Evolutionary conservation across 2,888 invertebrate species (phyloP).

Genomic region (Drosophila paracracens): DNA sequence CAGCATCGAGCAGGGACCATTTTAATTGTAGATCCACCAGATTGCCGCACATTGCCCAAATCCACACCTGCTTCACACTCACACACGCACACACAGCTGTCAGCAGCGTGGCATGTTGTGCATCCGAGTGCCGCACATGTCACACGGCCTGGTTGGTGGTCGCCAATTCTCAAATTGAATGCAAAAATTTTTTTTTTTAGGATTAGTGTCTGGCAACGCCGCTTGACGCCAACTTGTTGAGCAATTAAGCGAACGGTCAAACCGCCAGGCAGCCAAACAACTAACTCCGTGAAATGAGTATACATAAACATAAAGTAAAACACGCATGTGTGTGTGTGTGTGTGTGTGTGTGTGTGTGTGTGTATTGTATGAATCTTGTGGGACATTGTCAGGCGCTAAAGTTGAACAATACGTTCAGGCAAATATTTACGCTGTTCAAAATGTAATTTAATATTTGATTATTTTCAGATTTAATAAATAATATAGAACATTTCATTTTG

Average conservation of each 20-base stretch:
- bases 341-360: neutral
- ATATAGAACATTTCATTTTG: neutral
- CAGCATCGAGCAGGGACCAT: constrained; percentile 14
- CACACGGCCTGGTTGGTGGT: constrained; percentile 50
- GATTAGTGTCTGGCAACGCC: constrained; percentile 23
- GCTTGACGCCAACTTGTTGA: constrained; percentile 74
- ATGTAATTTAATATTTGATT: constrained; percentile 11
- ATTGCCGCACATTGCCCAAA: constrained; percentile 19
- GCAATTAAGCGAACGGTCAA: constrained; percentile 68
- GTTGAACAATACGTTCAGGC: constrained; percentile 9
- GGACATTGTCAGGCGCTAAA: constrained; percentile 14
- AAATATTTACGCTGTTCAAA: constrained; percentile 22
- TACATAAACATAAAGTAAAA: constrained; percentile 15
- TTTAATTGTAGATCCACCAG: constrained; percentile 44
- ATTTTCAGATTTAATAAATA: constrained; percentile 13
- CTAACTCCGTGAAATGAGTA: constrained; percentile 53
- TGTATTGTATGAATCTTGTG: constrained; percentile 1
- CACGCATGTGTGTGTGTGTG: constrained; percentile 1
- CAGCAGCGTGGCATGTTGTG: constrained; percentile 25
- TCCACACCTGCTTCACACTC: constrained; percentile 31
- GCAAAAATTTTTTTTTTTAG: constrained; percentile 25
- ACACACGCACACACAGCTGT: constrained; percentile 16
- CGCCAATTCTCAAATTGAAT: constrained; percentile 40
- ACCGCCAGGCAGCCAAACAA: constrained; percentile 26
- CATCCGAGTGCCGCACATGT: constrained; percentile 29